Percentiles rank a stretch among this genome's conserved stretches.
Evolutionary conservation across 92 coral and sea anemone genomes (phyloP).

Genomic region (Bergia puertoricense): DNA sequence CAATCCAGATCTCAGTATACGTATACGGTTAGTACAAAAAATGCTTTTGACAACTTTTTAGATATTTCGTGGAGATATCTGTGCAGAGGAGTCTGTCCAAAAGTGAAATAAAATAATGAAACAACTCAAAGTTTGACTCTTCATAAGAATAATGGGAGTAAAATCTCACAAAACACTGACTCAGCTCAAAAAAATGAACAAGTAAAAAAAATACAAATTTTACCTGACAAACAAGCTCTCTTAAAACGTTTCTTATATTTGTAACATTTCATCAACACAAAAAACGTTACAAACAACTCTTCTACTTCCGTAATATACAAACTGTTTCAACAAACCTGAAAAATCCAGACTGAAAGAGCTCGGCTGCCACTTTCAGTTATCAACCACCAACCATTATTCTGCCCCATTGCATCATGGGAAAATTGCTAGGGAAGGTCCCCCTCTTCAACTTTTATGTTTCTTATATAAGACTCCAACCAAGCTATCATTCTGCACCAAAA

Average conservation of each 20-base stretch:
- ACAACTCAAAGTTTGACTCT: slow-evolving; percentile 22
- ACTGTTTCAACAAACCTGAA: slow-evolving; percentile 22
- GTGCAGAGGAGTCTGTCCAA: background rate
- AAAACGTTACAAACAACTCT: slow-evolving; percentile 22
- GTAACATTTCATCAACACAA: slow-evolving; percentile 2
- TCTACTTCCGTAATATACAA: slow-evolving; percentile 26
- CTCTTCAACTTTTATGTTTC: background rate
- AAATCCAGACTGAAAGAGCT: slow-evolving; percentile 25
- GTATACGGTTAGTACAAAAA: slow-evolving; percentile 20
- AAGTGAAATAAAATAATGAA: background rate
- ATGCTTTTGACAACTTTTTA: background rate
- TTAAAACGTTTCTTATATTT: background rate
- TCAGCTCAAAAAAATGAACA: slow-evolving; percentile 6
- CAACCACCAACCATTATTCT: slow-evolving; percentile 16
- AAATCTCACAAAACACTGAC: slow-evolving; percentile 15
- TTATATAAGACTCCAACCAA: background rate
- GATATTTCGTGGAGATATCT: background rate
- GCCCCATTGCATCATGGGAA: slow-evolving; percentile 26
- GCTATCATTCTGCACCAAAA: slow-evolving; percentile 25
- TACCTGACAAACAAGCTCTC: slow-evolving; percentile 32
- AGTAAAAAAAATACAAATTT: slow-evolving; percentile 11
- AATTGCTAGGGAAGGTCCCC: background rate
- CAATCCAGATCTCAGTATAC: background rate
- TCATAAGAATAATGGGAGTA: slow-evolving; percentile 17
- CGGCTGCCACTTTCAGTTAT: slow-evolving; percentile 17